Conservation (phyloP, 2,113 vertebrate species). For the Herpetotheres cachinnans region DNA sequence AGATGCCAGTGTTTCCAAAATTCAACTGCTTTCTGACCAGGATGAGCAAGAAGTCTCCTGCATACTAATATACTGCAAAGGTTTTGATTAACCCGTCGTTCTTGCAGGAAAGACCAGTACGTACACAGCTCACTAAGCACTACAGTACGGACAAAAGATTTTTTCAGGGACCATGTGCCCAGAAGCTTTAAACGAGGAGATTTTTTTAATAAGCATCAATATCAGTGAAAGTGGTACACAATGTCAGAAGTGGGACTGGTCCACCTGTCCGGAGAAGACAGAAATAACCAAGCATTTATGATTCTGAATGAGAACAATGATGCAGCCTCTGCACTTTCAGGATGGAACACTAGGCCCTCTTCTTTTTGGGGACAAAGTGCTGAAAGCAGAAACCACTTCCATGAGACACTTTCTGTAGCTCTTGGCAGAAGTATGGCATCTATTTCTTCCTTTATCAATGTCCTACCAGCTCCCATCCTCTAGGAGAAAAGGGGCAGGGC, state of each 20-base stretch:
- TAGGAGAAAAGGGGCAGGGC: background rate
- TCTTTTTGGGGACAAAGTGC: background rate
- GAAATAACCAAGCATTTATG: background rate
- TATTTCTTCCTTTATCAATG: background rate
- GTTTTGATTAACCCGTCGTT: background rate
- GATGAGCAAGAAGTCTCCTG: background rate
- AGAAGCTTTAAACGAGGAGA: background rate
- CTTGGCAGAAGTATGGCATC: background rate
- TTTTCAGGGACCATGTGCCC: background rate
- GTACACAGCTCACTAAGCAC: background rate
- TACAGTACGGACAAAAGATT: background rate
- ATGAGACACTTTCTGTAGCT: background rate
- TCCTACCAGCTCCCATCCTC: background rate
- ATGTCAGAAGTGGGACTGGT: background rate
- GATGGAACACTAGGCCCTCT: background rate
- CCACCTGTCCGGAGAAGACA: background rate
- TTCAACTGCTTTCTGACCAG: background rate
- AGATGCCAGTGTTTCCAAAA: slow-evolving; percentile 29
- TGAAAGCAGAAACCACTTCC: background rate
- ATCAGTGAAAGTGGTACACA: background rate
- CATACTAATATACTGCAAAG: background rate
- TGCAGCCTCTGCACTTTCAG: background rate
- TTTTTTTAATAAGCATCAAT: background rate
- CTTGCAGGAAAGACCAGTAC: background rate
- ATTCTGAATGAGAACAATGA: background rate